Percentiles rank a stretch among this genome's conserved stretches.
phyloP scores from a whole-genome alignment of 2,113 vertebrate genomes.

The Cariama cristata region DNA sequence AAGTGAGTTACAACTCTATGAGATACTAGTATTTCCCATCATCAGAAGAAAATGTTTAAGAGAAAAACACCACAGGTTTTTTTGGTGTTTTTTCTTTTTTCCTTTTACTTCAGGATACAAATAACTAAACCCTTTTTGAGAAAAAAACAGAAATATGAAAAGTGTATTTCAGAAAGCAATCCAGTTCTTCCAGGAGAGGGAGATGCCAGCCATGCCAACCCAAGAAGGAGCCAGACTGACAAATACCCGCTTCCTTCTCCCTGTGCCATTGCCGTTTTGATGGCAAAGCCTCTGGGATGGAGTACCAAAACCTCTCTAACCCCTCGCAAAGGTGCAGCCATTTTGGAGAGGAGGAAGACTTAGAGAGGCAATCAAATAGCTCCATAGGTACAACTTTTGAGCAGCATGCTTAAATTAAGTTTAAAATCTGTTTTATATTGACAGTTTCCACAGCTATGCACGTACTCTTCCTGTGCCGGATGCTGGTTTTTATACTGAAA shows the following conservation, averaged over 20 bases:
- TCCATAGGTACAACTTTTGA: background rate
- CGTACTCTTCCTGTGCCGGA: background rate
- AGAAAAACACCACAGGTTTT: background rate
- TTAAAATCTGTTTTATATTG: background rate
- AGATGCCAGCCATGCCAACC: background rate
- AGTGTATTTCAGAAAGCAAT: background rate
- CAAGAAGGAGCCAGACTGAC: background rate
- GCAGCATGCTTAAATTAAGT: background rate
- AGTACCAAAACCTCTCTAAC: background rate
- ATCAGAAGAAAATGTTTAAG: background rate
- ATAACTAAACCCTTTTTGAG: background rate
- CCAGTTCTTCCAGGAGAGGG: background rate
- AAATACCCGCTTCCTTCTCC: background rate
- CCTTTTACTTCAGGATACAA: background rate
- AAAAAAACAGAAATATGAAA: background rate
- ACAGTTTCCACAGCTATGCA: background rate
- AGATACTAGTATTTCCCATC: background rate
- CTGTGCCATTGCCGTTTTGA: background rate
- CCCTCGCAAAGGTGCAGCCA: background rate
- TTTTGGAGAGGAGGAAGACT: background rate
- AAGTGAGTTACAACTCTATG: background rate
- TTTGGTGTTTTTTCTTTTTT: background rate
- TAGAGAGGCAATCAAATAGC: background rate
- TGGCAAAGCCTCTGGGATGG: background rate
- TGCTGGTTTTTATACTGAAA: background rate